Evolutionary conservation across 2,888 invertebrate genomes (phyloP), one percentile per base, ranked within the genome.

Genomic region (Erynnis tages): DNA sequence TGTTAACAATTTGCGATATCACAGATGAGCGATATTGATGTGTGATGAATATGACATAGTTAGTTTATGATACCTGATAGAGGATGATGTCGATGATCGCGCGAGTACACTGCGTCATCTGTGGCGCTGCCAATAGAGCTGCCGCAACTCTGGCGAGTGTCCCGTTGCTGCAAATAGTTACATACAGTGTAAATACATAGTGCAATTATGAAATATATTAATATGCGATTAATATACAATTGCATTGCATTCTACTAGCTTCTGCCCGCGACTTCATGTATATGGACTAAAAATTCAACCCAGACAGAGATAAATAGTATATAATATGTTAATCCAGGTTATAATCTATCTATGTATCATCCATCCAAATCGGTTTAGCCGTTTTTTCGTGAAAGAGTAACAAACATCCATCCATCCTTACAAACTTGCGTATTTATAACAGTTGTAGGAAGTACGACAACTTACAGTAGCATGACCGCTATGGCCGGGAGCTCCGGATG

Each of bases 401-500:
- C n/a, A n/a, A n/a, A n/a, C n/a, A n/a, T n/a, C n/a, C n/a, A n/a
- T n/a, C n/a, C n/a, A n/a, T n/a, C n/a, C n/a, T n/a, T n/a, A n/a
- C n/a, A n/a, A n/a, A n/a, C n/a, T n/a, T n/a, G n/a, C n/a, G n/a
- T n/a, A n/a, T n/a, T n/a, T n/a, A n/a, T n/a, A n/a, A n/a, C n/a
- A n/a, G n/a, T n/a, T n/a, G n/a, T n/a, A n/a, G n/a, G n/a, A n/a
- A n/a, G n/a, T n/a, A n/a, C n/a, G n/a, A n/a, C n/a, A n/a, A 34
- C 83, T 76, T 58, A 86, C 83, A 55, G 77, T 72, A 47, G 66
- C 62, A 41, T 73, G 71, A 19, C 78, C 73, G 23, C 76, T 68
- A 60, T 83, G 82, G 8, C 84, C 74, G 5, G 85, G 88, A 40
- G 91, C 91, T 44, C 92, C 85, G 34, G 91, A 91, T 17, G 91